A percentile compares a stretch with the other conserved stretches of the same genome.
phyloP scores from a whole-genome alignment of 2,113 vertebrate genomes.

The Serilophus lunatus region DNA sequence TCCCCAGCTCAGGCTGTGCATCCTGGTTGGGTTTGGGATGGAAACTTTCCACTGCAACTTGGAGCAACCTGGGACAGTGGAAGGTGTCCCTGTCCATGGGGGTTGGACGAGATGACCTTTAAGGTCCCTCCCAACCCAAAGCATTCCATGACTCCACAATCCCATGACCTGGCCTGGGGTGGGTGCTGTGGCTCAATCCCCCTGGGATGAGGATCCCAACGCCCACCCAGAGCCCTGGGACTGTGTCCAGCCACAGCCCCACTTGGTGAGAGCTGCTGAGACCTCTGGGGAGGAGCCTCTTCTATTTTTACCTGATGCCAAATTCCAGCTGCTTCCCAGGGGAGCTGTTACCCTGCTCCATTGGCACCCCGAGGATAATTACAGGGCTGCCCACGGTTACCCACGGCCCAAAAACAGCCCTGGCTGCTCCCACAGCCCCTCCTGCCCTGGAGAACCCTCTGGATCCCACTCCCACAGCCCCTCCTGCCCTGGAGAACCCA shows the following conservation, averaged over 20 bases:
- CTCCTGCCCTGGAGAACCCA: not conserved
- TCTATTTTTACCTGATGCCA: constrained; percentile 28
- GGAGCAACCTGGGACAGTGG: not conserved
- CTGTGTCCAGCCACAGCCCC: rapidly evolving
- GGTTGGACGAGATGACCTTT: not conserved
- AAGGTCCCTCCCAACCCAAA: not conserved
- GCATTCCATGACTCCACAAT: not conserved
- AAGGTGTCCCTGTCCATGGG: not conserved
- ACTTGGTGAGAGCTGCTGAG: not conserved
- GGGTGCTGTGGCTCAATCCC: not conserved
- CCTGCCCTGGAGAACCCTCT: not conserved
- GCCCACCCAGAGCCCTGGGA: rapidly evolving
- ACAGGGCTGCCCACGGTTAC: not conserved
- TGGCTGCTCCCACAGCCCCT: not conserved
- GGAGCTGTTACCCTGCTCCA: not conserved
- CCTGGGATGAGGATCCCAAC: not conserved
- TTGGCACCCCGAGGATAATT: not conserved
- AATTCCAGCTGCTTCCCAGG: not conserved
- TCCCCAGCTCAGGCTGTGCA: not conserved
- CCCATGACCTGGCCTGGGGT: not conserved
- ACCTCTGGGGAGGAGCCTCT: not conserved
- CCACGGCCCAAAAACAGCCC: constrained; percentile 6
- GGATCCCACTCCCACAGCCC: not conserved
- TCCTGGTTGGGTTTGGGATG: not conserved
- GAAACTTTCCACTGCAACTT: too few relatives aligned